Evolutionary conservation across 2,113 vertebrate genomes (phyloP), one percentile per base, ranked within the genome.

Genomic region (Datnioides undecimradiatus): DNA sequence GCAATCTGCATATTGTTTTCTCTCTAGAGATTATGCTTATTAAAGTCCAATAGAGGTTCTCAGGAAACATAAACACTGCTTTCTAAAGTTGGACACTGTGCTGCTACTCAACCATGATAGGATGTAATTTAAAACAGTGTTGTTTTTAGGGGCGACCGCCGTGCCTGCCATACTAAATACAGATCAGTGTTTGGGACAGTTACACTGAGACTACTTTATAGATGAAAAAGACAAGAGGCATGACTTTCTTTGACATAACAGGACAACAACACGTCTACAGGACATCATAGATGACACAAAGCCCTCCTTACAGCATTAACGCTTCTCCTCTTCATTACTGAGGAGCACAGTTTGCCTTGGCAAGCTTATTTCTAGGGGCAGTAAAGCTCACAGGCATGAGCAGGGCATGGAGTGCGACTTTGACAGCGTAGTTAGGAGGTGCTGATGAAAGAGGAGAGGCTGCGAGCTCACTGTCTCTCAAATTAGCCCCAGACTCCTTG

Each of bases 371-470:
- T 91, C 74, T 74, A 88, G 83, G 70, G 70, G 72, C 75, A 79
- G 83, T 33, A 85, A 87, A 81, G 84, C 85, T 87, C 77, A 60
- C 57, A 63, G 83, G 80, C 74, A 84, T 83, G 80, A 84, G 73
- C 58, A 16, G 63, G 68, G 66, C 82, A 78, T 59, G 67, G 66
- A 31, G 51, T 66, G 66, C 51, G 46, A 60, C 71, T 92, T 86
- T 94, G 95, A 95, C 94, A 93, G 92, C 46, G 57, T 94, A 89
- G 90, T 95, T 94, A 95, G 92, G 93, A 93, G 89, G 87, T 88
- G 87, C 80, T 91, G 91, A 92, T 92, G 94, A 95, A 95, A 95
- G 88, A 70, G 70, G 92, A 95, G 92, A 95, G 83, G 76, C 82
- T 84, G 46, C 71, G 79, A 83, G 77, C 78, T 87, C 76, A 70